These are phyloP conservation scores for Brassicogethes aeneus DNA, from an alignment of 2,888 invertebrate species.

Conservation along the genomic window DNA sequence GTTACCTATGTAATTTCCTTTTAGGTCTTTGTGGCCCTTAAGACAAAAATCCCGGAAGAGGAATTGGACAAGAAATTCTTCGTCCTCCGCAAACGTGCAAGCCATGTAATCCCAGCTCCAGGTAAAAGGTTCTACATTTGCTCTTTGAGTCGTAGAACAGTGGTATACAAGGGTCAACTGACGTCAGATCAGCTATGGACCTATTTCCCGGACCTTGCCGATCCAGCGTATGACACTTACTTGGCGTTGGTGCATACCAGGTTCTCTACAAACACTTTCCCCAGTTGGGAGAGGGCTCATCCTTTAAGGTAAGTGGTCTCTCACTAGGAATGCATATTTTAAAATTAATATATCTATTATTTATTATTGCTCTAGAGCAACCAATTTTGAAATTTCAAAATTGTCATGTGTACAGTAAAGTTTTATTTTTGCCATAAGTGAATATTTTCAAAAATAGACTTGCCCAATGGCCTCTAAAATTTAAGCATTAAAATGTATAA, in stretches of 20 bases:
- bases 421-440: no score
- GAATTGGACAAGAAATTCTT: slow-evolving; percentile 46
- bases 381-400: neutral
- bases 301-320: slow-evolving; percentile 67
- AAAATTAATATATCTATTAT: slow-evolving; percentile 3
- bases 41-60: slow-evolving; percentile 25
- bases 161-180: slow-evolving; percentile 97
- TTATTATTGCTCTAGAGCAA: neutral
- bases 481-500: no score
- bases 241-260: slow-evolving; percentile 94
- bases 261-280: slow-evolving; percentile 99
- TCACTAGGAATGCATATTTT: slow-evolving; percentile 2
- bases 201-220: slow-evolving; percentile 59
- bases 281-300: slow-evolving; percentile 98
- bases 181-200: slow-evolving; percentile 90
- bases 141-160: slow-evolving; percentile 79
- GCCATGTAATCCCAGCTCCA: slow-evolving; percentile 77
- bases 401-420: no score
- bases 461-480: no score
- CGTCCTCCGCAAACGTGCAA: slow-evolving; percentile 85
- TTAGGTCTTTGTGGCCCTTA: slow-evolving; percentile 43
- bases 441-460: no score
- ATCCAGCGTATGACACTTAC: slow-evolving; percentile 85
- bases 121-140: slow-evolving; percentile 93
- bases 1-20: no score